Conservation (phyloP, 2,797 vertebrate genomes). For the Tauraco hartlaubi region DNA sequence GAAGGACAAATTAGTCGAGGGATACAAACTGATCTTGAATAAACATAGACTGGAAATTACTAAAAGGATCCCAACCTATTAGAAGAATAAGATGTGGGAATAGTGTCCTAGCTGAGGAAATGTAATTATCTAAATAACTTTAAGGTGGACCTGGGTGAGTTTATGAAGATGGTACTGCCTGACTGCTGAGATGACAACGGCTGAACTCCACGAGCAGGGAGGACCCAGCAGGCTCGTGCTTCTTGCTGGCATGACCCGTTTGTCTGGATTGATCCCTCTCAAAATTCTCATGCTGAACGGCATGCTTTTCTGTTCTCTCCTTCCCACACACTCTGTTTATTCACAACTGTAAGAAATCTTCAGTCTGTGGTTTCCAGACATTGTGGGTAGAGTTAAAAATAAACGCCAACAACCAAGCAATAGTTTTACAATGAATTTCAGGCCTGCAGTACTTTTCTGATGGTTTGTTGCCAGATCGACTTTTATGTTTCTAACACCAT, state of each 20-base stretch:
- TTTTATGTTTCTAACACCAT: not conserved
- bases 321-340: not conserved
- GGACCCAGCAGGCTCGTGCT: accelerated
- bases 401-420: not conserved
- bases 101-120: not conserved
- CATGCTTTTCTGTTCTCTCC: not conserved
- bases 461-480: not conserved
- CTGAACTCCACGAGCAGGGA: not conserved
- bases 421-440: not conserved
- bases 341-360: not conserved
- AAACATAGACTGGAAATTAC: not conserved
- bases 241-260: not conserved
- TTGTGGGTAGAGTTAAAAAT: not conserved
- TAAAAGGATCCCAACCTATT: not conserved
- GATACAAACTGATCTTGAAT: not conserved
- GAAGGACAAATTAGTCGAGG: not conserved
- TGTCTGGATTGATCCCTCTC: not conserved
- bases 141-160: not conserved
- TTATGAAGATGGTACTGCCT: not conserved
- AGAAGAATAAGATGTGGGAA: not conserved
- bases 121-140: not conserved
- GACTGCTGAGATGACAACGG: not conserved
- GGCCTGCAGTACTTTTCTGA: not conserved
- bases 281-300: not conserved
- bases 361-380: not conserved